These are phyloP conservation scores for Mormyrops attenuatus DNA, from an alignment of 2,797 vertebrate genomes.

Conservation along the genomic window DNA sequence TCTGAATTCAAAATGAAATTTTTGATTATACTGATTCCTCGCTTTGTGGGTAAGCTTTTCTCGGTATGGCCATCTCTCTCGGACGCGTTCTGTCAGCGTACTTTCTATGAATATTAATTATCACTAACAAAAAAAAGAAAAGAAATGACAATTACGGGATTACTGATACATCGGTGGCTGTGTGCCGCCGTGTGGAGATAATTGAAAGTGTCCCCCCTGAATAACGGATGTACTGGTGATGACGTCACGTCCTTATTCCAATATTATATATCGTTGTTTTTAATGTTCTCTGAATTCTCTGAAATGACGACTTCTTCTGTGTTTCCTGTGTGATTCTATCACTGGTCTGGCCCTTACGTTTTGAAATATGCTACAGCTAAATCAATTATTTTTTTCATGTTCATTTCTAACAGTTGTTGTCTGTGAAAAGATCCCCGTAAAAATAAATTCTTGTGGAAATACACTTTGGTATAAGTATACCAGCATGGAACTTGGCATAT, in stretches of 20 bases:
- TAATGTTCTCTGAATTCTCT: background rate
- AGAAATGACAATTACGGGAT: background rate
- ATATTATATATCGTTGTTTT: background rate
- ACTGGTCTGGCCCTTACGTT: background rate
- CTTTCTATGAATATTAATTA: background rate
- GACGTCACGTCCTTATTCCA: background rate
- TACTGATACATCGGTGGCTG: background rate
- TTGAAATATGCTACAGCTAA: background rate
- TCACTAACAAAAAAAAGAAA: background rate
- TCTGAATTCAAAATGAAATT: too few relatives aligned
- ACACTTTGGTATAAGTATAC: background rate
- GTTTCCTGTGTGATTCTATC: background rate
- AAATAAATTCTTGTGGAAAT: background rate
- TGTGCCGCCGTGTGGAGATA: background rate
- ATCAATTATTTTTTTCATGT: background rate
- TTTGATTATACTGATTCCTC: background rate
- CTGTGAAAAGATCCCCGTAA: background rate
- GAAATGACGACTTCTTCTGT: background rate
- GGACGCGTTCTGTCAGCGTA: background rate
- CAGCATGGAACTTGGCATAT: background rate
- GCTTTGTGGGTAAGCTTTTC: background rate
- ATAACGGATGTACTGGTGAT: background rate
- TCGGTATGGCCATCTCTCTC: background rate
- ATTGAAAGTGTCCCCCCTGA: background rate
- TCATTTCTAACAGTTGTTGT: background rate